Base-by-base conservation (phyloP, 2,888 invertebrate species). In the Drosophila affinis region DNA sequence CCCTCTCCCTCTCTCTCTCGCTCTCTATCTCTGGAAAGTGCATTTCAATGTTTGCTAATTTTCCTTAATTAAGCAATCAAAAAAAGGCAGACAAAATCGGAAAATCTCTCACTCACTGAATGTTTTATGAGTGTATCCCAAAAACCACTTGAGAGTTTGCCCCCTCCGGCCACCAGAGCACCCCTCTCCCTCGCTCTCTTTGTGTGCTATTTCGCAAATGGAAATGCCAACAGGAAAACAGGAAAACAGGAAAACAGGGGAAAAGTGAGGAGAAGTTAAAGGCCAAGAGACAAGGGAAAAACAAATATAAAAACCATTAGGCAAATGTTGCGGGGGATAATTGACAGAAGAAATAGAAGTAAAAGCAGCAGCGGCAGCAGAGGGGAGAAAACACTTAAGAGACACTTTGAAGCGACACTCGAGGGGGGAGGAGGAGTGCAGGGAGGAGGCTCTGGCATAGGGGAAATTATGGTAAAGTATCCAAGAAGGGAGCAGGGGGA, bases 31-130 rank as follows among this genome's bases (percentile, higher is more conserved):
- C 6, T 39, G 39, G 3, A 45, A 64, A 67, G 65, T 65, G 67
- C 57, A 65, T 67, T 67, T 51, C 34, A 53, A 56, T 72, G 59
- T 74, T 62, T 62, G 62, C 63, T 74, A 76, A 76, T 81, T 63
- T 53, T 58, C 78, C 9, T 57, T 72, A 81, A 80, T 80, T 78
- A 78, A 62, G 44, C 74, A 69, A 62, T 67, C 62, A 29, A 46
- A 64, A 29, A 54, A 10, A 59, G 34, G 18, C 18, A 12, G 51
- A 1, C n/a, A 12, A 18, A 32, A 18, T 18, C 29, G 2, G 18
- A n/a, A 18, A 32, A 18, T 63, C 54, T 54, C 62, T 45, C 9
- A 63, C 49, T 24, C 12, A 18, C 24, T 39, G 52, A 54, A 65
- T 63, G 54, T 51, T 63, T 64, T 55, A 62, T 62, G 62, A 46